A percentile compares a stretch with the other conserved stretches of the same genome.
phyloP scores from a whole-genome alignment of 2,797 vertebrate species.

The Ceryle rudis region DNA sequence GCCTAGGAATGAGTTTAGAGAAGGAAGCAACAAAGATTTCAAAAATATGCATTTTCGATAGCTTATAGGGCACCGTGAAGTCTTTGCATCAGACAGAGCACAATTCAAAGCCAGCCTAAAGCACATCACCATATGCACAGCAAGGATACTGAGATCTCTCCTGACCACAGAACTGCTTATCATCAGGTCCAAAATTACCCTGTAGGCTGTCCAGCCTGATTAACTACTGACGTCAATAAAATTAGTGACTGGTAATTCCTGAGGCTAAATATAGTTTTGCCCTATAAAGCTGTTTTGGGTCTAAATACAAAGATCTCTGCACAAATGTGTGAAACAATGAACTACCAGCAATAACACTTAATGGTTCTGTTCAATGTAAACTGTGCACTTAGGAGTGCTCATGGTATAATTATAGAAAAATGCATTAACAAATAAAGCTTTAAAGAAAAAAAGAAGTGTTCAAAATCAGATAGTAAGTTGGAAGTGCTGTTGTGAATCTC shows the following conservation, averaged over 20 bases:
- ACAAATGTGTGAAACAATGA: slow-evolving; percentile 40
- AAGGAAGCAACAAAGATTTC: background rate
- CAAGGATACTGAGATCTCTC: background rate
- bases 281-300: slow-evolving; percentile 26
- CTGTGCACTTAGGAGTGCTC: slow-evolving; percentile 66
- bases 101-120: background rate
- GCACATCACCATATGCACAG: background rate
- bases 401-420: slow-evolving; percentile 64
- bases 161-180: background rate
- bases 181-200: background rate
- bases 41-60: background rate
- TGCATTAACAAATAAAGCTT: slow-evolving; percentile 70
- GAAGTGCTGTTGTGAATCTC: slow-evolving; percentile 54
- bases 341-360: slow-evolving; percentile 30
- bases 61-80: background rate
- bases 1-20: background rate
- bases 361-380: slow-evolving; percentile 49
- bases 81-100: background rate
- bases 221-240: slow-evolving; percentile 36
- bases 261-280: slow-evolving; percentile 38
- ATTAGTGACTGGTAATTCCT: slow-evolving; percentile 45
- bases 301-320: slow-evolving; percentile 50
- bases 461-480: slow-evolving; percentile 55
- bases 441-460: slow-evolving; percentile 25
- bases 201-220: slow-evolving; percentile 23